Base-by-base conservation (phyloP, 1,140 invertebrate genomes). In the Drosophila sechellia region DNA sequence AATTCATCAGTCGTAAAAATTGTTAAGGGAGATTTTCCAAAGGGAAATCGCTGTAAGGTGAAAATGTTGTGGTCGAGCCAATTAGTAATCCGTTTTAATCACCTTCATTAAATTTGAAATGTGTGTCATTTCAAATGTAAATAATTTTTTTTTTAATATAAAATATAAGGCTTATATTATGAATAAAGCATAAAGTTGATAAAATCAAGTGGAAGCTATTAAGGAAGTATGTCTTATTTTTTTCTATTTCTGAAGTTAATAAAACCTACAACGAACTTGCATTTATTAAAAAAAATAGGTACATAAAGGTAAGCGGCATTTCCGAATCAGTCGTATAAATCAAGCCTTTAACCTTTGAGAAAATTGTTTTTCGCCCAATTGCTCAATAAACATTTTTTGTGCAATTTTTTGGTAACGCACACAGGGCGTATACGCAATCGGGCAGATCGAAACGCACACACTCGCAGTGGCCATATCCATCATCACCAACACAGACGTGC, bases 401-500 rank as follows among this genome's bases (percentile, higher is more conserved):
- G 12, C 12, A 15, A 34, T 42, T 34, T 61, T 25, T 31, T 5
- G 4, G 5, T 5, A 50, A 13, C 13, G 40, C 34, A 34, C 35
- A 52, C 45, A 46, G 37, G 70, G 48, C 80, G 83, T 76, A 87
- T 81, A 57, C 78, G 78, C 61, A 69, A 79, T 71, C 52, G 45
- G 31, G 45, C 37, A 71, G 64, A 70, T 70, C 66, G 50, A 17
- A 13, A 39, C 43, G 35, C 43, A 55, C 48, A 63, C 53, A 66
- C 42, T 49, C 15, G 40, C 48, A 54, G 79, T 2, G 27, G 31
- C 43, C 79, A 79, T 81, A 87, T 87, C 83, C 84, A 87, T 89
- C 83, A 87, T 27, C 65, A n/a, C 22, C 43, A 40, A 68, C 39
- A 53, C 55, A 43, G 43, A 37, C 40, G 20, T 39, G 53, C 35